Evolutionary conservation across 2,113 vertebrate genomes (phyloP), one percentile per base, ranked within the genome.

Genomic region (Haemorhous mexicanus): DNA sequence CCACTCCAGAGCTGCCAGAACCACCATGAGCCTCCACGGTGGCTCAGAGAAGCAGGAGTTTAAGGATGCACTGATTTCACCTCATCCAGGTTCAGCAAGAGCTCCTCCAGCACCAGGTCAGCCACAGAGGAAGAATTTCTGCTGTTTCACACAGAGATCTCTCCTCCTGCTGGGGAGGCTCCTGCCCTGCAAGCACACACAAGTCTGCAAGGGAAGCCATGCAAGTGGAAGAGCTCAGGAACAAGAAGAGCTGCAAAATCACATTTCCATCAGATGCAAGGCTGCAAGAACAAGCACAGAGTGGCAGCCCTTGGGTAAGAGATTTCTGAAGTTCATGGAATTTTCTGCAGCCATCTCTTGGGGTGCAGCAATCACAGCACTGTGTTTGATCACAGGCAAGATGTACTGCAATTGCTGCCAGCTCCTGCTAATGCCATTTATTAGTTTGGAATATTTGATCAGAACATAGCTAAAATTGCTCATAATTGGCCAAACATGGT

Each of bases 1-100:
- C 24, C 18, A 32, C 28, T 53, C 39, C 49, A 61, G 87, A 32
- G 47, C 73, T 69, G 46, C n/a, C 75, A 88, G 72, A 49, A 62
- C 10, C 39, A 63, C 4, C 0, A 8, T 0, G 0, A 87, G 33
- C 21, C 59, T 66, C 58, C 10, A 0, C 9, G 74, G 59, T 7
- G 30, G 33, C 28, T 39, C 46, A 47, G 16, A 27, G 58, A 52
- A 89, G 41, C 46, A 67, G 16, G 7, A 84, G 1, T 23, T 39
- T 44, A 86, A 22, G 23, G 72, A 66, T 14, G 35, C 10, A 35
- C 15, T n/a, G 50, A 55, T 81, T 74, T 43, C 80, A 33, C 19
- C 32, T 58, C 41, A 28, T 10, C 21, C 23, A 55, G 68, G 20
- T 10, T 67, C 13, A 93, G 46, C n/a, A 56, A 19, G 53, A 49